These are phyloP conservation scores for Troides oblongomaculatus DNA, from an alignment of 2,888 invertebrate species.

Conservation along the genomic window DNA sequence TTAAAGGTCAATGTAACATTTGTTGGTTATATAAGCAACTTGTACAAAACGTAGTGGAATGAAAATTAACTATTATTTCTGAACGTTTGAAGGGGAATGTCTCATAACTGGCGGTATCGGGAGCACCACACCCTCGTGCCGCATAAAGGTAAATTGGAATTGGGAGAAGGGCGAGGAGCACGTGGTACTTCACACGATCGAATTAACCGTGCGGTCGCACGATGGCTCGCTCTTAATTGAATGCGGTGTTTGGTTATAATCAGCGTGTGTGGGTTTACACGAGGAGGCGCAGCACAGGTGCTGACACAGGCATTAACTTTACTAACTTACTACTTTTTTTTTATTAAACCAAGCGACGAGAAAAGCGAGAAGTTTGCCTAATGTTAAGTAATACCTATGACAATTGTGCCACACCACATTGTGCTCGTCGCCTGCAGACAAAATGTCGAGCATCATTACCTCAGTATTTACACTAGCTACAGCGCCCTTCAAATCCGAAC, in stretches of 20 bases:
- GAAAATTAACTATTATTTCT: neutral
- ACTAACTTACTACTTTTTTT: conserved; percentile 1
- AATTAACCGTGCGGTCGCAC: conserved; percentile 47
- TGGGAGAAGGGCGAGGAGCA: conserved; percentile 45
- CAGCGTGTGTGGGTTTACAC: conserved; percentile 6
- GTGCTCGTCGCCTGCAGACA: no score
- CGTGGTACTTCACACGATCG: conserved; percentile 55
- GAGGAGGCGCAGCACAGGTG: neutral
- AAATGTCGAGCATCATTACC: no score
- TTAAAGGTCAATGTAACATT: neutral
- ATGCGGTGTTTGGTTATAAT: conserved; percentile 50
- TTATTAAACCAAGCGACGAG: no score
- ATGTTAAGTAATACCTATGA: neutral
- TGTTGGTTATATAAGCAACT: neutral
- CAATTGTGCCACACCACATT: no score
- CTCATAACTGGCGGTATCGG: conserved; percentile 24
- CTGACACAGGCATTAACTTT: conserved; percentile 1
- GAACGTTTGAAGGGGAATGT: conserved; percentile 19
- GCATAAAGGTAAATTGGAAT: conserved; percentile 67
- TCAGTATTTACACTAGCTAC: no score
- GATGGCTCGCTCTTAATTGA: conserved; percentile 58
- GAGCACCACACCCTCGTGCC: conserved; percentile 35
- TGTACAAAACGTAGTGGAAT: neutral
- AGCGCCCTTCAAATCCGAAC: no score
- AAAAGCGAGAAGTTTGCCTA: neutral